phyloP scores from a whole-genome alignment of 2,888 invertebrate genomes.

The Zeuzera pyrina region DNA sequence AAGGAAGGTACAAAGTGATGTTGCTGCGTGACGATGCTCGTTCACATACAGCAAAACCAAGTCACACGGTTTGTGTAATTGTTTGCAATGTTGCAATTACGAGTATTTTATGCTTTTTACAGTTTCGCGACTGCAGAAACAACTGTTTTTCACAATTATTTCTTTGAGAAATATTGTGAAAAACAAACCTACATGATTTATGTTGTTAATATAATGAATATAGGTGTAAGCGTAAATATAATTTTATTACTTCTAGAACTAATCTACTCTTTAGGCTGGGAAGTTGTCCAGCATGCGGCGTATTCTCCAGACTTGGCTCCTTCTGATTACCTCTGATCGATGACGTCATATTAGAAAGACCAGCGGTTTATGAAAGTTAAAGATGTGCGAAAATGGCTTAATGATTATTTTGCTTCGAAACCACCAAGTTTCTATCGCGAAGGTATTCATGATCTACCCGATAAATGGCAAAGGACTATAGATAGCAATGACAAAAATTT shows the following conservation, averaged over 20 bases:
- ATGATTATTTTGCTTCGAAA: too few relatives aligned
- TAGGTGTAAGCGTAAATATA: too few relatives aligned
- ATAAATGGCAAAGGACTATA: conserved; percentile 2
- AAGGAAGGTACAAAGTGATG: conserved; percentile 10
- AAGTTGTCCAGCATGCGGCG: conserved; percentile 4
- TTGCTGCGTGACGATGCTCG: conserved; percentile 14
- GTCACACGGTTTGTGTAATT: too few relatives aligned
- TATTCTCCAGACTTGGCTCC: too few relatives aligned
- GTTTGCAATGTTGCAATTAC: too few relatives aligned
- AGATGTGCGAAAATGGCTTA: conserved; percentile 2
- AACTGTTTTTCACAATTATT: too few relatives aligned
- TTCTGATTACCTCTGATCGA: conserved; percentile 2
- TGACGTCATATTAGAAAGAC: conserved; percentile 2
- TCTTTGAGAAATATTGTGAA: too few relatives aligned
- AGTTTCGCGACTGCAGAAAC: too few relatives aligned
- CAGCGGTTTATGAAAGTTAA: conserved; percentile 1
- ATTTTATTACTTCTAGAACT: too few relatives aligned
- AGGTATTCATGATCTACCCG: conserved; percentile 1
- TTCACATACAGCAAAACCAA: conserved; percentile 6
- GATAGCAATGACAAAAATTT: conserved; percentile 2
- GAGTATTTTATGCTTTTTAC: too few relatives aligned
- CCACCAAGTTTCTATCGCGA: conserved; percentile 2
- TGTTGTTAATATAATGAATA: too few relatives aligned
- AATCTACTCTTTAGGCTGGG: conserved; percentile 4
- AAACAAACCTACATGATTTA: too few relatives aligned